A percentile compares a stretch with the other conserved stretches of the same genome.
Evolutionary conservation across 2,113 vertebrate genomes (phyloP).

Genomic region (Carassius auratus): DNA sequence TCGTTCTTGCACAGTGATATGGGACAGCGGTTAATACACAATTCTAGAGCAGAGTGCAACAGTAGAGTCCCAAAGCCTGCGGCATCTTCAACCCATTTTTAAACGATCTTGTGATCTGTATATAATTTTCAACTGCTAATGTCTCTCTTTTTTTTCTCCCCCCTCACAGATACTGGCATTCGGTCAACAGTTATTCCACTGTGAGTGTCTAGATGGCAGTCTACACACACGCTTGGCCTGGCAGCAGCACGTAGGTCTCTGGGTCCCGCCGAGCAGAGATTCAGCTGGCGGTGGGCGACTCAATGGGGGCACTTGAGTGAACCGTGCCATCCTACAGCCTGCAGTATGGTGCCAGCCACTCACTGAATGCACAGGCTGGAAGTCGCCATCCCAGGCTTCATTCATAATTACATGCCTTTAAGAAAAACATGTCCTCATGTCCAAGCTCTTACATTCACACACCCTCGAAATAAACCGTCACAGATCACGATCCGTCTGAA

Average conservation of each 20-base stretch:
- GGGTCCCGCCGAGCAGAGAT: conserved; percentile 30
- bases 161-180: conserved; percentile 8
- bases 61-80: background rate
- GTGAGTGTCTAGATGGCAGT: conserved; percentile 59
- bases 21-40: background rate
- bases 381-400: conserved; percentile 66
- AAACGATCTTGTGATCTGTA: conserved; percentile 37
- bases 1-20: background rate
- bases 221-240: conserved; percentile 51
- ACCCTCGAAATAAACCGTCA: conserved; percentile 62
- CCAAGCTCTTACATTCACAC: conserved; percentile 58
- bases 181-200: conserved; percentile 45
- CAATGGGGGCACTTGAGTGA: conserved; percentile 71
- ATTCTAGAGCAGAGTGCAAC: background rate
- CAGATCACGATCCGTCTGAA: conserved; percentile 59
- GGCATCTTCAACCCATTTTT: conserved; percentile 8
- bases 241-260: conserved; percentile 7
- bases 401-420: conserved; percentile 70
- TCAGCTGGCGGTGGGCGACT: conserved; percentile 65
- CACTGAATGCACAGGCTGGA: conserved; percentile 69
- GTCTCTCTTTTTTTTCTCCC: background rate
- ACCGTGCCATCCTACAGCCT: conserved; percentile 62
- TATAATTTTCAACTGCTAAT: conserved; percentile 38
- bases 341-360: conserved; percentile 69
- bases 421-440: conserved; percentile 69